A percentile compares a stretch with the other conserved stretches of the same genome.
These are phyloP conservation scores for Agapostemon virescens DNA, from an alignment of 2,888 invertebrate genomes.

Conservation along the genomic window DNA sequence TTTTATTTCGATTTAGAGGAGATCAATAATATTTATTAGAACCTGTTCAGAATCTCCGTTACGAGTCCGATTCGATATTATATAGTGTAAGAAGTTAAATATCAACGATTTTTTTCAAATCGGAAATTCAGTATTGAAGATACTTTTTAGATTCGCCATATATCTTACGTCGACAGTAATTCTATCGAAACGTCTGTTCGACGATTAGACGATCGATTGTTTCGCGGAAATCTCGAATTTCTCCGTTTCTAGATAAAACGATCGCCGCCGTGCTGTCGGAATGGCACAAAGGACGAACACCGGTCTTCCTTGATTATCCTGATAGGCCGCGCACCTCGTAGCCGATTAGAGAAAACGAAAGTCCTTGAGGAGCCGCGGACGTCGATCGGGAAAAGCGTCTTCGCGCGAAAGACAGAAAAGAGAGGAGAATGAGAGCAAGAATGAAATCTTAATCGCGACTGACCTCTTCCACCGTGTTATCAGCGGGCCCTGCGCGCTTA, in stretches of 20 bases:
- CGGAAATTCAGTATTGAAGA: too few species aligned
- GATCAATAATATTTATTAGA: too few species aligned
- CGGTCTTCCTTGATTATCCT: constrained; percentile 64
- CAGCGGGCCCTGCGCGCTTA: constrained; percentile 71
- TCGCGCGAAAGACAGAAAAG: constrained; percentile 34
- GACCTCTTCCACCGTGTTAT: constrained; percentile 72
- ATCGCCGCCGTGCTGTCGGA: background rate
- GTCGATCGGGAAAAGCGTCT: constrained; percentile 59
- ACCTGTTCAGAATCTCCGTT: too few species aligned
- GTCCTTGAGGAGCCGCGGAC: constrained; percentile 54
- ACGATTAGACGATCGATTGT: background rate
- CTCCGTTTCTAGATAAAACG: constrained; percentile 25
- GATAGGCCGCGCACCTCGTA: constrained; percentile 22
- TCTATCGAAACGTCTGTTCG: background rate
- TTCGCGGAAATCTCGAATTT: background rate
- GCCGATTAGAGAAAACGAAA: constrained; percentile 41
- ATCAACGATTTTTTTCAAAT: too few species aligned
- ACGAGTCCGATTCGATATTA: too few species aligned
- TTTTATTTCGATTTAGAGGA: too few species aligned
- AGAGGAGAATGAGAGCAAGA: constrained; percentile 51
- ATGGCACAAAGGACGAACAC: constrained; percentile 49
- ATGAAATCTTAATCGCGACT: constrained; percentile 73
- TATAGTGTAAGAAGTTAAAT: too few species aligned
- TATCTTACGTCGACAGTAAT: background rate
- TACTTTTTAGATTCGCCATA: too few species aligned